phyloP scores from a whole-genome alignment of 2,797 vertebrate genomes.

The Petrocephalus schoutedeni region DNA sequence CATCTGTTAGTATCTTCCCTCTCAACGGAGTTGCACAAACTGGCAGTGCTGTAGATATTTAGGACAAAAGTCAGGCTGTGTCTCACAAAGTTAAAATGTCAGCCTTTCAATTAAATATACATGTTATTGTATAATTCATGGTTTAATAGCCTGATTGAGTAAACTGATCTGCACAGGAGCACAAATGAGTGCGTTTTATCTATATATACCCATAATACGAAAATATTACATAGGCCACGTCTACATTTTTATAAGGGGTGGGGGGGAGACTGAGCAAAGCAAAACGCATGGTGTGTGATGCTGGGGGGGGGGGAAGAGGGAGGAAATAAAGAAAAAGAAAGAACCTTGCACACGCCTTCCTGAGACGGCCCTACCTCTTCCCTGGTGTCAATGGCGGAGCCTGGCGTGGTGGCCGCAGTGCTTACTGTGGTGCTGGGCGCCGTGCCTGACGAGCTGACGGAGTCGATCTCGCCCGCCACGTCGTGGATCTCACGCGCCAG shows the following conservation, averaged over 20 bases:
- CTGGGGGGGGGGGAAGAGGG: conserved; percentile 57
- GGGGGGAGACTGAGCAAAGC: not conserved
- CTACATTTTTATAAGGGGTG: conserved; percentile 11
- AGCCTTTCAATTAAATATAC: not conserved
- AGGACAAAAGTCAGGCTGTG: conserved; percentile 13
- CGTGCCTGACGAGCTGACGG: conserved; percentile 95
- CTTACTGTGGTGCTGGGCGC: conserved; percentile 97
- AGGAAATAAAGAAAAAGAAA: conserved; percentile 72
- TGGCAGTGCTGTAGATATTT: not conserved
- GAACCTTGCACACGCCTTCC: conserved; percentile 57
- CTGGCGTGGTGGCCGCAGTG: conserved; percentile 97
- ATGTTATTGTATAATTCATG: not conserved
- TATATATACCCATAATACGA: not conserved
- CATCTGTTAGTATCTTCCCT: not conserved
- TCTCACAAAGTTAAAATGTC: not conserved
- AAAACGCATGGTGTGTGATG: conserved; percentile 28
- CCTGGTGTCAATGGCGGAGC: conserved; percentile 98
- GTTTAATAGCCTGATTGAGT: not conserved
- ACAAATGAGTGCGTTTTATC: not conserved
- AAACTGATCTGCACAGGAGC: no score
- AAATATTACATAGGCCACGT: not conserved
- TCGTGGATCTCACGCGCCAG: conserved; percentile 98
- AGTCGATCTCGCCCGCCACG: conserved; percentile 98
- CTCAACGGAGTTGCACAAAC: not conserved
- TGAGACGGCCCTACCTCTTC: conserved; percentile 85